phyloP scores from a whole-genome alignment of 2,797 vertebrate genomes.

The Staurois parvus region DNA sequence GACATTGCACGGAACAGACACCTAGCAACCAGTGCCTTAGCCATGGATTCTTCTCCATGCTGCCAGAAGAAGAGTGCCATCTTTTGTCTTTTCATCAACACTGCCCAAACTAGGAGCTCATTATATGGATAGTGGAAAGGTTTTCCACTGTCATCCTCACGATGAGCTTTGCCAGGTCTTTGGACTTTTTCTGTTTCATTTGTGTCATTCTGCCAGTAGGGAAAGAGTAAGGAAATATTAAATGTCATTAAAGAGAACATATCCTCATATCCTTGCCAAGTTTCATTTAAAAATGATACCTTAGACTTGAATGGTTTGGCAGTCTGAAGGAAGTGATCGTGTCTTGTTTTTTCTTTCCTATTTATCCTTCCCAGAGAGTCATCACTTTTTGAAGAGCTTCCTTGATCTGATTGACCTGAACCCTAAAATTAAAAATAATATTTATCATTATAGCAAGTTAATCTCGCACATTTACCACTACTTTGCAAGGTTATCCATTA shows the following conservation, averaged over 20 bases:
- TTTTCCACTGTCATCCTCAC: slow-evolving; percentile 81
- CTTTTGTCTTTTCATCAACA: slow-evolving; percentile 85
- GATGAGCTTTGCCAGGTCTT: slow-evolving; percentile 78
- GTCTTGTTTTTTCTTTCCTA: slow-evolving; percentile 85
- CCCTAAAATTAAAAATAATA: not conserved
- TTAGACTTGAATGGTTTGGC: slow-evolving; percentile 87
- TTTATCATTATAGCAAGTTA: not conserved
- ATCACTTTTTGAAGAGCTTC: slow-evolving; percentile 69
- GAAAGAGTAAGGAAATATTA: not conserved
- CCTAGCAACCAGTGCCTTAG: slow-evolving; percentile 85
- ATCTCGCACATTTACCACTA: not conserved
- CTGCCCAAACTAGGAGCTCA: slow-evolving; percentile 86
- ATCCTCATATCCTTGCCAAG: not conserved
- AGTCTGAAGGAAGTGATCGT: slow-evolving; percentile 87
- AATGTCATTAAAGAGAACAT: not conserved
- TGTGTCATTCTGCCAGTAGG: slow-evolving; percentile 75
- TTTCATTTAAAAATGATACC: slow-evolving; percentile 66
- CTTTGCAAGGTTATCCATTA: not conserved
- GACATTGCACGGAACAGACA: slow-evolving; percentile 84
- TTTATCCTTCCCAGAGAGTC: slow-evolving; percentile 83
- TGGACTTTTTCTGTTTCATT: slow-evolving; percentile 77
- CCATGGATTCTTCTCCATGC: slow-evolving; percentile 87
- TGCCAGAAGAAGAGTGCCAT: slow-evolving; percentile 89
- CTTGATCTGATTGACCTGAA: not conserved
- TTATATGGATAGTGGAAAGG: slow-evolving; percentile 86